Evolutionary conservation across 2,797 vertebrate species (phyloP).

Genomic region (Platyrinchus mystaceus): DNA sequence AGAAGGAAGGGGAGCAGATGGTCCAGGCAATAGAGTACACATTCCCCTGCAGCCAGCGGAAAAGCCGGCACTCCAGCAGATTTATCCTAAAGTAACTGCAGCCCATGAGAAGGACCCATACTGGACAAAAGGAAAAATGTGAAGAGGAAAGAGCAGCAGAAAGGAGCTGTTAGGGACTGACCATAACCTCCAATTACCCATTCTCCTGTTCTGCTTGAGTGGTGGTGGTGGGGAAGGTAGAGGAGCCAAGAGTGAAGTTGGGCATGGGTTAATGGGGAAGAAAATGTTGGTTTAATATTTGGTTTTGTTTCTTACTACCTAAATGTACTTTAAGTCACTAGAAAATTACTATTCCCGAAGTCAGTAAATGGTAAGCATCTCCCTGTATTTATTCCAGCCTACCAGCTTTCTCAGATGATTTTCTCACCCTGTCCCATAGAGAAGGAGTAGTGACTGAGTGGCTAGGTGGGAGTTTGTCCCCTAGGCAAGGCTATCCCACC

Average conservation of each 20-base stretch:
- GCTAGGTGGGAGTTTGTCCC: not conserved
- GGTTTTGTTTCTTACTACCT: not conserved
- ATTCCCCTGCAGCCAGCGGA: not conserved
- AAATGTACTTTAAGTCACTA: not conserved
- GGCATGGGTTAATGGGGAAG: not conserved
- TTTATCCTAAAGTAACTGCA: not conserved
- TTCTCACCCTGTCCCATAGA: not conserved
- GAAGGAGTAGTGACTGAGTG: not conserved
- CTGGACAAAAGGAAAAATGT: not conserved
- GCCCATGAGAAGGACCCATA: not conserved
- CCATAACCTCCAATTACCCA: not conserved
- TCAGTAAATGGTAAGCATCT: not conserved
- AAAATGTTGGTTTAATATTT: not conserved
- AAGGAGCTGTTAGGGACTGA: not conserved
- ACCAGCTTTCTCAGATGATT: not conserved
- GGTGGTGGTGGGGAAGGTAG: not conserved
- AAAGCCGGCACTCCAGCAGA: not conserved
- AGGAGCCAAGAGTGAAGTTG: not conserved
- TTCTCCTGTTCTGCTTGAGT: fast-evolving
- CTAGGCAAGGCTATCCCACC: not conserved
- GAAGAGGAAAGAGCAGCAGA: not conserved
- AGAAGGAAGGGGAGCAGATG: not conserved
- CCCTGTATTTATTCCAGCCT: not conserved
- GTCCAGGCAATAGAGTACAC: not conserved
- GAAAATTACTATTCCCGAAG: not conserved